A percentile compares a stretch with the other conserved stretches of the same genome.
phyloP scores from a whole-genome alignment of 2,113 vertebrate genomes.

The Xiphophorus maculatus region DNA sequence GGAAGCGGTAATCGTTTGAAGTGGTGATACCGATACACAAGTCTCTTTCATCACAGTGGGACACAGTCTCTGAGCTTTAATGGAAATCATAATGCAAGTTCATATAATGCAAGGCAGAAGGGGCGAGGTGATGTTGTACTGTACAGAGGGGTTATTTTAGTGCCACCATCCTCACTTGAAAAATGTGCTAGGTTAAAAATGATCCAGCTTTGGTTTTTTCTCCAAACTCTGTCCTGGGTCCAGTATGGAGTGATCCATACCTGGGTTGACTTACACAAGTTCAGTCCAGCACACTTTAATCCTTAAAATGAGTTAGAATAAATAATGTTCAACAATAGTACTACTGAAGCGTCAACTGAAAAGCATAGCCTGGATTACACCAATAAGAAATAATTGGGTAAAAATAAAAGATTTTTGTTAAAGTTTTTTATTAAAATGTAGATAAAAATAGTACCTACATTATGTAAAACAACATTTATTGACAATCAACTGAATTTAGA shows the following conservation, averaged over 20 bases:
- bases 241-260: neutral
- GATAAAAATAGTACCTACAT: too few species aligned
- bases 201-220: neutral
- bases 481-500: too few species aligned
- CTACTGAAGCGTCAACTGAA: too few species aligned
- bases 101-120: constrained; percentile 64
- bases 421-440: too few species aligned
- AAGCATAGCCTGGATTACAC: too few species aligned
- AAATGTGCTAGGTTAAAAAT: neutral
- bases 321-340: too few species aligned
- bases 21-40: constrained; percentile 57
- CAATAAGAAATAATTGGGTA: too few species aligned
- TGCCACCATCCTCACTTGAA: neutral
- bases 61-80: constrained; percentile 64
- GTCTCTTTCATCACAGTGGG: constrained; percentile 76
- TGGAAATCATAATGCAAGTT: constrained; percentile 80
- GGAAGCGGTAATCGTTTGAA: constrained; percentile 73
- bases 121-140: constrained; percentile 29
- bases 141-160: constrained; percentile 2
- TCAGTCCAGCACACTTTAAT: too few species aligned
- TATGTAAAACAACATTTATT: too few species aligned
- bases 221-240: neutral
- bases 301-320: too few species aligned
- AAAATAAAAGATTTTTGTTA: too few species aligned
- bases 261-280: neutral